Evolutionary conservation across 2,888 invertebrate genomes (phyloP).

Genomic region (Eupithecia subumbrata): DNA sequence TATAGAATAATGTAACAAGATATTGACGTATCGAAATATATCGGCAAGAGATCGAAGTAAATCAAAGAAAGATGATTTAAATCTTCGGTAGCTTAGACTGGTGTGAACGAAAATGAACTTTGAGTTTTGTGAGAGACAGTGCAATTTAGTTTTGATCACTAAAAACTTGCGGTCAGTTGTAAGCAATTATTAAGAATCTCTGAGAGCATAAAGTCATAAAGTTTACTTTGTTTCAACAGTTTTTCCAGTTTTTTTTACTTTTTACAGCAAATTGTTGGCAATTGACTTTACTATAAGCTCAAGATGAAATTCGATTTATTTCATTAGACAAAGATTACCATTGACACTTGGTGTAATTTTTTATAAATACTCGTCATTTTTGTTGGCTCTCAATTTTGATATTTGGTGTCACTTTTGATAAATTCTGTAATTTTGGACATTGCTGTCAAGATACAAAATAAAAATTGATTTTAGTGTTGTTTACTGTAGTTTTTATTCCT

Average conservation of each 20-base stretch:
- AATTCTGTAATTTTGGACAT: too few species aligned
- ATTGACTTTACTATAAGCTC: background rate
- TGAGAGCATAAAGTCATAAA: background rate
- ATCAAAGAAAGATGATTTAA: constrained; percentile 75
- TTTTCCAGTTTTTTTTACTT: background rate
- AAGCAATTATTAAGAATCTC: background rate
- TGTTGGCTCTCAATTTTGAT: too few species aligned
- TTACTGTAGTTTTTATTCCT: too few species aligned
- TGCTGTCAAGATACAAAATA: too few species aligned
- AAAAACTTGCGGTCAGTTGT: background rate
- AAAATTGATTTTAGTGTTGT: too few species aligned
- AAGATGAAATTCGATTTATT: background rate
- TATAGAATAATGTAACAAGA: constrained; percentile 71
- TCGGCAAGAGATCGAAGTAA: constrained; percentile 71
- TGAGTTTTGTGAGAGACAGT: background rate
- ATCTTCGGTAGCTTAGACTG: constrained; percentile 41
- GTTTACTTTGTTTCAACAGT: background rate
- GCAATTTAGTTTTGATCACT: background rate
- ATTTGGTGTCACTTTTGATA: too few species aligned
- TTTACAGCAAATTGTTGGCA: background rate
- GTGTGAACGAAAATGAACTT: background rate
- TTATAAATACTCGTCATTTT: too few species aligned
- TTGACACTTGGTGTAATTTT: too few species aligned
- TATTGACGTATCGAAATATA: constrained; percentile 79
- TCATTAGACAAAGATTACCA: background rate